Conservation (phyloP, 2,113 vertebrate species). For the Cyprinodon tularosa region DNA sequence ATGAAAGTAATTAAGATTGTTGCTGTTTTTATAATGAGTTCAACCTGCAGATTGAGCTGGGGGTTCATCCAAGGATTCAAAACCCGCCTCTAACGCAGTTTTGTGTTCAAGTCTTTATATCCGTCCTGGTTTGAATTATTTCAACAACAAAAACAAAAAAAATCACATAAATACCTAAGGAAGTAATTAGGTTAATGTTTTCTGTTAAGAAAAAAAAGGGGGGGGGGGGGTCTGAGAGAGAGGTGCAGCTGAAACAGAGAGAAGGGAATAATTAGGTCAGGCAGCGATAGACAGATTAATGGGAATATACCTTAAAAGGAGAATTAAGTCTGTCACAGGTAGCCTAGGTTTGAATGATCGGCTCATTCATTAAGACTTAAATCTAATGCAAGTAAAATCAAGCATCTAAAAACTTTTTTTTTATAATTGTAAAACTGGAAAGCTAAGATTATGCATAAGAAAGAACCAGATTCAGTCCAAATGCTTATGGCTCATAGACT, state of each 20-base stretch:
- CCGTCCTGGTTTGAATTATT: not conserved
- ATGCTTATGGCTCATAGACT: not conserved
- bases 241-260: not conserved
- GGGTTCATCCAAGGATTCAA: too few relatives aligned
- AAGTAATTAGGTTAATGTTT: constrained; percentile 20
- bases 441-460: not conserved
- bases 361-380: not conserved
- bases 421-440: not conserved
- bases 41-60: not conserved
- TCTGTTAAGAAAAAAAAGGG: not conserved
- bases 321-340: constrained; percentile 4
- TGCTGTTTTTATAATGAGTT: not conserved
- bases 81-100: not conserved
- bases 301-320: constrained; percentile 16
- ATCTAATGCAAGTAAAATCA: not conserved
- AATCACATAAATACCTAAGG: not conserved
- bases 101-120: not conserved
- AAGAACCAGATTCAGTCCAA: not conserved
- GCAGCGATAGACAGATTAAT: not conserved
- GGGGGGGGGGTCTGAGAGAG: not conserved
- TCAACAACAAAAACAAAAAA: not conserved
- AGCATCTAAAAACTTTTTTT: not conserved
- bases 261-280: not conserved
- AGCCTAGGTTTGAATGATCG: constrained; percentile 9
- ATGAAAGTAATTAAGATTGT: not conserved